These are phyloP conservation scores for Rhynchotus rufescens DNA, from an alignment of 2,797 vertebrate genomes.

Conservation along the genomic window DNA sequence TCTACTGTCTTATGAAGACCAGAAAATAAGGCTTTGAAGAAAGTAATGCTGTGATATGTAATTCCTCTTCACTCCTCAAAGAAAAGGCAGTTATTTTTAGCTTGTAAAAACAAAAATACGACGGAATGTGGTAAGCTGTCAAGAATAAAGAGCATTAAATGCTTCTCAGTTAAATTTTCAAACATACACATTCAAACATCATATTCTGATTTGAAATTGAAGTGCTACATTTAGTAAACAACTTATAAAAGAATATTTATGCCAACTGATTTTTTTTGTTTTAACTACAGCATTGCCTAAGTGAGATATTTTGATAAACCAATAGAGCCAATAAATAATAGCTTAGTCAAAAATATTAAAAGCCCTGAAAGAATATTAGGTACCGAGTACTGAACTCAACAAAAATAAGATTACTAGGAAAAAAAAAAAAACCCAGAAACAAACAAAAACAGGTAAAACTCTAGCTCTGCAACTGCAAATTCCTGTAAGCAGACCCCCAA, in stretches of 20 bases:
- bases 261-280: not conserved
- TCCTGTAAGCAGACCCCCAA: not conserved
- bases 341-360: not conserved
- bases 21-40: not conserved
- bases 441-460: not conserved
- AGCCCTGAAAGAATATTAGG: not conserved
- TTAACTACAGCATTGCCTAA: not conserved
- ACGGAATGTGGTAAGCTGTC: not conserved
- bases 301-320: not conserved
- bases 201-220: not conserved
- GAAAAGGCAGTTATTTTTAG: not conserved
- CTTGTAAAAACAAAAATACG: not conserved
- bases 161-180: not conserved
- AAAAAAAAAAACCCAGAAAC: not conserved
- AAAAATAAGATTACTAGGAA: not conserved
- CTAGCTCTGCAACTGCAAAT: not conserved
- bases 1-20: not conserved
- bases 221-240: not conserved
- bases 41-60: not conserved
- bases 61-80: not conserved
- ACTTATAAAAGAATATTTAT: not conserved
- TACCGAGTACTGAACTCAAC: not conserved
- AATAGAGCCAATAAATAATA: not conserved
- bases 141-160: not conserved
- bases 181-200: not conserved